Conservation (phyloP, 2,888 invertebrate species). For the Plutella xylostella region DNA sequence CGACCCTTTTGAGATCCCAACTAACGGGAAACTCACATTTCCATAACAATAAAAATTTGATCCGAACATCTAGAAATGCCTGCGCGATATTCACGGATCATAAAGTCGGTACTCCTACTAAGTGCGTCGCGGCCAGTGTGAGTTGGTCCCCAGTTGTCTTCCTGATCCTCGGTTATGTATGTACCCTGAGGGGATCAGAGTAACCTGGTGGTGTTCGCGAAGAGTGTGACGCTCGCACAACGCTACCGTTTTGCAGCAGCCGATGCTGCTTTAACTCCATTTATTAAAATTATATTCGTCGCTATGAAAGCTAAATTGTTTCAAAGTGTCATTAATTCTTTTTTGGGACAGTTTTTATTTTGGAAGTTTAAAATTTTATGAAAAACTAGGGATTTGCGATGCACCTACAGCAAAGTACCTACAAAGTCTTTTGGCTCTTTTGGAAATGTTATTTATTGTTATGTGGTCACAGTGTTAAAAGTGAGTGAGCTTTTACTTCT, state of each 20-base stretch:
- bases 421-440: no score
- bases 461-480: no score
- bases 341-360: no score
- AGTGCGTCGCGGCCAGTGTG: slow-evolving; percentile 48
- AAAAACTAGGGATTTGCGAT: no score
- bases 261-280: slow-evolving; percentile 29
- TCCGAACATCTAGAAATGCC: slow-evolving; percentile 68
- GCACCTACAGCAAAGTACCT: no score
- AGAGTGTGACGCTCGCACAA: slow-evolving; percentile 36
- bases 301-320: slow-evolving; percentile 22
- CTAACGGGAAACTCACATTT: slow-evolving; percentile 68
- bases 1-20: slow-evolving; percentile 69
- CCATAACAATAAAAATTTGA: slow-evolving; percentile 70
- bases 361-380: no score
- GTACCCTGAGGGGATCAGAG: slow-evolving; percentile 22
- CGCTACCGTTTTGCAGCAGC: slow-evolving; percentile 40
- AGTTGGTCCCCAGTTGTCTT: slow-evolving; percentile 40
- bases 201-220: slow-evolving; percentile 41
- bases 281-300: slow-evolving; percentile 32
- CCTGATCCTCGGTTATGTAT: slow-evolving; percentile 29
- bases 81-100: slow-evolving; percentile 68
- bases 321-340: slow-evolving; percentile 9
- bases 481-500: no score
- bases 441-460: no score
- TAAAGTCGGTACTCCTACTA: slow-evolving; percentile 58